phyloP scores from a whole-genome alignment of 2,888 invertebrate species.

The Embidobia sp. region DNA sequence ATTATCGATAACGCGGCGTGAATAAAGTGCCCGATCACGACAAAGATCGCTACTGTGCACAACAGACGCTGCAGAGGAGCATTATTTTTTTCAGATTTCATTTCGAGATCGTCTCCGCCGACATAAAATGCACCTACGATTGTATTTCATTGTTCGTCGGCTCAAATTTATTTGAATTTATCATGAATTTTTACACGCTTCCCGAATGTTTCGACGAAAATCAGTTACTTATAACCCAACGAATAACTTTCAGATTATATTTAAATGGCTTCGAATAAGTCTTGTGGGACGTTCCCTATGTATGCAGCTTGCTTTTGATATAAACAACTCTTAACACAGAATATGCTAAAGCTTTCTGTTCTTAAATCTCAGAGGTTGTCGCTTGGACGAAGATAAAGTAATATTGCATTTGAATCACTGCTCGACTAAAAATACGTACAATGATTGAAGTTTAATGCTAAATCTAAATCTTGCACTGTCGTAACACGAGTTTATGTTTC shows the following conservation, averaged over 20 bases:
- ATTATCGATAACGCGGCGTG: constrained; percentile 67
- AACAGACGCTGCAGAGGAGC: constrained; percentile 26
- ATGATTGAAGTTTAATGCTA: too few relatives aligned
- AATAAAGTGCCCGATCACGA: constrained; percentile 65
- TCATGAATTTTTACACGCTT: constrained; percentile 15
- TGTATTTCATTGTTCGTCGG: constrained; percentile 44
- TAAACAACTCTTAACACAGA: too few relatives aligned
- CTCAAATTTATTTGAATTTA: constrained; percentile 51
- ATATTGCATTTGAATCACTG: too few relatives aligned
- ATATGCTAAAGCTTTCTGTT: too few relatives aligned
- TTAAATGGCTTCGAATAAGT: constrained; percentile 5
- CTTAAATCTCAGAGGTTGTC: too few relatives aligned
- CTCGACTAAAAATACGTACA: too few relatives aligned
- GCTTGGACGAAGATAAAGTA: too few relatives aligned
- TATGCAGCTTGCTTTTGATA: too few relatives aligned
- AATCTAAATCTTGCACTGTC: too few relatives aligned
- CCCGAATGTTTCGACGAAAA: background rate
- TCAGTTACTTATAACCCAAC: constrained; percentile 7
- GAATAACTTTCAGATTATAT: constrained; percentile 16
- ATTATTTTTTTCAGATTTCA: constrained; percentile 59
- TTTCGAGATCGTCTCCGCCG: constrained; percentile 49
- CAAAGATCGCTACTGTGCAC: constrained; percentile 64
- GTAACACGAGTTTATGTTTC: too few relatives aligned
- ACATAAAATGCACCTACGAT: constrained; percentile 38
- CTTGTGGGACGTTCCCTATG: too few relatives aligned